These are phyloP conservation scores for Argyresthia goedartella DNA, from an alignment of 2,888 invertebrate genomes.

Conservation along the genomic window DNA sequence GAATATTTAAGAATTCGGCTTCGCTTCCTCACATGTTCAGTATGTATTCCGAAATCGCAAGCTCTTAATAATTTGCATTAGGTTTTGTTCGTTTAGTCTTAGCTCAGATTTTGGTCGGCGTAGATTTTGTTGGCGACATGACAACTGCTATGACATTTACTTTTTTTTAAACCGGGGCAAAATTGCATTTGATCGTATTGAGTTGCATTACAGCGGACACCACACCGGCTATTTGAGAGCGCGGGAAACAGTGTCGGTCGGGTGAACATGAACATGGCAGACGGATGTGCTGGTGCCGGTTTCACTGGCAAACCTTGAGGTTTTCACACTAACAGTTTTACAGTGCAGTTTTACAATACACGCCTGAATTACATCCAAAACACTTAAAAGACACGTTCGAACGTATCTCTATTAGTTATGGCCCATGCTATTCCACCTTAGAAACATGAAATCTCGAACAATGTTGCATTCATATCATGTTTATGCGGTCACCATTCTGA, in stretches of 20 bases:
- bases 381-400: too few relatives aligned
- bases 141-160: too few relatives aligned
- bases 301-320: constrained; percentile 46
- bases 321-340: constrained; percentile 14
- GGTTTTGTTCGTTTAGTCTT: neutral
- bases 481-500: constrained; percentile 32
- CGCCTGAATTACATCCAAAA: too few relatives aligned
- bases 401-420: too few relatives aligned
- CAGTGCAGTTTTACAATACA: too few relatives aligned
- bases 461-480: constrained; percentile 15
- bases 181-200: too few relatives aligned
- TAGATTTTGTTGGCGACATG: too few relatives aligned
- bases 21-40: constrained; percentile 28
- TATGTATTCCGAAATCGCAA: neutral
- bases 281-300: constrained; percentile 42
- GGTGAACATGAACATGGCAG: constrained; percentile 36
- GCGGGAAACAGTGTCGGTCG: constrained; percentile 25
- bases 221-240: constrained; percentile 11
- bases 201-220: neutral
- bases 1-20: constrained; percentile 44
- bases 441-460: neutral
- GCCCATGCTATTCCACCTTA: neutral
- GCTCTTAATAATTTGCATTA: neutral
- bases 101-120: too few relatives aligned
- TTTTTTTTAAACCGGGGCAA: neutral